A percentile compares a stretch with the other conserved stretches of the same genome.
These are phyloP conservation scores for Poecilia velifera DNA, from an alignment of 2,797 vertebrate genomes.

Conservation along the genomic window DNA sequence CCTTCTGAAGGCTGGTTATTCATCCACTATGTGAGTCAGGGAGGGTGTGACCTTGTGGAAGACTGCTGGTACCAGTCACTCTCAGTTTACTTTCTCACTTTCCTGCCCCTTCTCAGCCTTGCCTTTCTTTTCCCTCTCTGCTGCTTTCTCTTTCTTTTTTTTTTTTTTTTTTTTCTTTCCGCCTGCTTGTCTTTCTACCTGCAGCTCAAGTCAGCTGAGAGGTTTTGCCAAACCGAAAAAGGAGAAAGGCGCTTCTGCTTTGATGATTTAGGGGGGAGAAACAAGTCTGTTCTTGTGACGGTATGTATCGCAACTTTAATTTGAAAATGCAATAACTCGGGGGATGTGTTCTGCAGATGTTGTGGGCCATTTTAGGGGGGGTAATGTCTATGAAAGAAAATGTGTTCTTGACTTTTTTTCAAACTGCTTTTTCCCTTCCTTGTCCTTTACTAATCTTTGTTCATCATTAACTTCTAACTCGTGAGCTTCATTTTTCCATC, in stretches of 20 bases:
- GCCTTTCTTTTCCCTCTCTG: conserved; percentile 30
- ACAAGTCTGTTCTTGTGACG: conserved; percentile 32
- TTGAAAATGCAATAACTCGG: conserved; percentile 28
- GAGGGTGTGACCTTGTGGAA: conserved; percentile 80
- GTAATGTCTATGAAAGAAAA: conserved; percentile 25
- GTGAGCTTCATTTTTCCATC: conserved; percentile 68
- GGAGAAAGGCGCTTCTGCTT: conserved; percentile 32
- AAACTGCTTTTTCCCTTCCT: background rate
- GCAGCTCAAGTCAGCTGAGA: conserved; percentile 32
- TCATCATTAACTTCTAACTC: conserved; percentile 75
- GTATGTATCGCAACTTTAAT: conserved; percentile 52
- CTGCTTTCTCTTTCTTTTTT: conserved; percentile 24
- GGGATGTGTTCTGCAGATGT: conserved; percentile 19
- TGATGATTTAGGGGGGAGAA: conserved; percentile 41
- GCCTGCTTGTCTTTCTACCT: conserved; percentile 30
- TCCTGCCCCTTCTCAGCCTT: conserved; percentile 39
- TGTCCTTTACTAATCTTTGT: conserved; percentile 45
- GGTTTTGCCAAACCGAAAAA: conserved; percentile 36
- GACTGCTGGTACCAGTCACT: conserved; percentile 84
- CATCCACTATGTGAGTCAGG: conserved; percentile 82
- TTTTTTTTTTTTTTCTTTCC: background rate
- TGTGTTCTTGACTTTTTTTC: conserved; percentile 16
- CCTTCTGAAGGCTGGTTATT: conserved; percentile 80
- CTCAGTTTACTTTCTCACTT: conserved; percentile 71
- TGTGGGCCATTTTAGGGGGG: background rate